phyloP scores from a whole-genome alignment of 2,888 invertebrate species.

The Phalera bucephala region DNA sequence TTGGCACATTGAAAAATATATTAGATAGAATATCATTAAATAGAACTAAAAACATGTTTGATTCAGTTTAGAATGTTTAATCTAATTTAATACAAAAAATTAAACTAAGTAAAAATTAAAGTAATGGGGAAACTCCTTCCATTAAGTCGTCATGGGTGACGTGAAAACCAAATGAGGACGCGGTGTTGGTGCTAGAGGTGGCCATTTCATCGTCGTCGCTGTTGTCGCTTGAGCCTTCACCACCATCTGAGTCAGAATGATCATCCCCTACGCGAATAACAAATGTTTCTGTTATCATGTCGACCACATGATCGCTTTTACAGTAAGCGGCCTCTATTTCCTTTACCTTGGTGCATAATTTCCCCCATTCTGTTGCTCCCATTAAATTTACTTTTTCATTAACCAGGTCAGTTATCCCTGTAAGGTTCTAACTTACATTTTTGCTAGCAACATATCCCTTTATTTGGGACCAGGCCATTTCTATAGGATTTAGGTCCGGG shows the following conservation, averaged over 20 bases:
- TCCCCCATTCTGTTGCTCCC: not conserved
- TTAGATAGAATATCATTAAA: not conserved
- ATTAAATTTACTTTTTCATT: not conserved
- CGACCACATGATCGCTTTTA: constrained; percentile 12
- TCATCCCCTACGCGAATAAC: constrained; percentile 3
- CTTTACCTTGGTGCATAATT: not conserved
- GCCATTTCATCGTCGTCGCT: not conserved
- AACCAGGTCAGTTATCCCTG: not conserved
- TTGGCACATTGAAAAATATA: not conserved
- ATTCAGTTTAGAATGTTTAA: too few relatives aligned
- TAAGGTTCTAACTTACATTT: constrained; percentile 13
- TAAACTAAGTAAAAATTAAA: constrained; percentile 2
- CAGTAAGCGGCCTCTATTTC: constrained; percentile 2
- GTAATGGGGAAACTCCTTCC: not conserved
- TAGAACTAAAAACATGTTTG: constrained; percentile 1
- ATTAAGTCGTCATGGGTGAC: not conserved
- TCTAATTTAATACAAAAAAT: too few relatives aligned
- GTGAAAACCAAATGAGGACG: not conserved
- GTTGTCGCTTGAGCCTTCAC: not conserved
- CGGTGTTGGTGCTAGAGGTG: too few relatives aligned
- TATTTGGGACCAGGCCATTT: constrained; percentile 14
- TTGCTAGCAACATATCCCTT: constrained; percentile 11
- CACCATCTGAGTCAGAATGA: not conserved
- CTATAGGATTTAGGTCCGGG: constrained; percentile 22
- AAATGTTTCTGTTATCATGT: constrained; percentile 10